Evolutionary conservation across 1,140 invertebrate species (phyloP), one percentile per base, ranked within the genome.

Genomic region (Dinoponera quadriceps): DNA sequence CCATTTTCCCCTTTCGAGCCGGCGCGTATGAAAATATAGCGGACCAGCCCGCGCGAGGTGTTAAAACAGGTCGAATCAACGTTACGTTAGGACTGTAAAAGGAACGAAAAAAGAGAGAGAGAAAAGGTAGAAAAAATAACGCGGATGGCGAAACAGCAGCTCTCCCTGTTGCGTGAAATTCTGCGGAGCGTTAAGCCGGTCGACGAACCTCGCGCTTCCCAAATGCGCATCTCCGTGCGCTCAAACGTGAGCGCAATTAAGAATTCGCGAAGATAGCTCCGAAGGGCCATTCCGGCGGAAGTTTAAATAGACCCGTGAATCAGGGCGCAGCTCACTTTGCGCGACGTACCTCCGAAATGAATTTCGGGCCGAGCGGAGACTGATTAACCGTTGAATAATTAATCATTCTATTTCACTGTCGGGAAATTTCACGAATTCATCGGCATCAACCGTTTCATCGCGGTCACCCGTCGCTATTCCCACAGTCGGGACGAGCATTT

Each of bases 381-480:
- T 78, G 63, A 78, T 78, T 78, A 69, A 78, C 51, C 29, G 7
- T 57, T 38, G 57, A 68, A 78, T 78, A 78, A 78, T 82, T 82
- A 82, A 82, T 82, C 72, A 82, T 51, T 77, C 71, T 63, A 82
- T 75, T 55, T 62, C 29, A 63, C 60, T 27, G 57, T 62, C 57
- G 27, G 29, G 20, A 55, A 75, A 60, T 75, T 82, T 51, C 57
- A 54, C 48, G 20, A 62, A 82, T 82, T 63, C 18, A 63, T 75
- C 49, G 71, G 57, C 62, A 38, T 82, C 29, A 29, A 16, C 55
- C 20, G n/a, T 60, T 29, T 14, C 27, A 55, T 62, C 60, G 25
- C 29, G 29, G 25, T 62, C 60, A 44, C 38, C n/a, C 55, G 63
- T 66, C 49, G 68, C 38, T 57, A 69, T 20, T 69, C 18, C 7